These are phyloP conservation scores for Pristionchus arcanus DNA, from an alignment of 2,888 invertebrate species.

Conservation along the genomic window DNA sequence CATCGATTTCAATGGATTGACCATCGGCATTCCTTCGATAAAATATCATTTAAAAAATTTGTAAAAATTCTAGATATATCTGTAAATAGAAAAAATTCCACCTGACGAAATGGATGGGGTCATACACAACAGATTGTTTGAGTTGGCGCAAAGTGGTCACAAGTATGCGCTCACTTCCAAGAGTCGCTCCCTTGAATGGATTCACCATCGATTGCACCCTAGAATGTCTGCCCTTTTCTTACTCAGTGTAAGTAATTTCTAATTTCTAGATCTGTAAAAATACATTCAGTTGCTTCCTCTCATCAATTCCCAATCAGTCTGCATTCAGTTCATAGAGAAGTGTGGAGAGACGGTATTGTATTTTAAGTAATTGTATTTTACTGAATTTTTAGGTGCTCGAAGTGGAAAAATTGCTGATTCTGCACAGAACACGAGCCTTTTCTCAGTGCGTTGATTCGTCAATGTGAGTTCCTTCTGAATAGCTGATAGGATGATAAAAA, in stretches of 20 bases:
- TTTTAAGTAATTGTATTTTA: no score
- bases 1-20: no score
- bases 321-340: slow-evolving; percentile 34
- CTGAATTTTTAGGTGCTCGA: background rate
- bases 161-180: background rate
- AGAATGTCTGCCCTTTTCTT: background rate
- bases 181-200: background rate
- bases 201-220: background rate
- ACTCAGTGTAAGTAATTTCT: background rate
- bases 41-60: no score
- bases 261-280: background rate
- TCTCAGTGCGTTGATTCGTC: background rate
- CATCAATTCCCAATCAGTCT: background rate
- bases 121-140: slow-evolving; percentile 14
- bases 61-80: no score
- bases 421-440: slow-evolving; percentile 36
- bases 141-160: background rate
- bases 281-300: background rate
- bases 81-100: no score
- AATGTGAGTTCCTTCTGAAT: background rate
- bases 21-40: no score
- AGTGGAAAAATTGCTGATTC: background rate
- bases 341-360: slow-evolving; percentile 16
- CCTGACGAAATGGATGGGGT: background rate
- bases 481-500: background rate